These are phyloP conservation scores for Streblospio benedicti DNA, from an alignment of 1,140 invertebrate genomes.

Conservation along the genomic window DNA sequence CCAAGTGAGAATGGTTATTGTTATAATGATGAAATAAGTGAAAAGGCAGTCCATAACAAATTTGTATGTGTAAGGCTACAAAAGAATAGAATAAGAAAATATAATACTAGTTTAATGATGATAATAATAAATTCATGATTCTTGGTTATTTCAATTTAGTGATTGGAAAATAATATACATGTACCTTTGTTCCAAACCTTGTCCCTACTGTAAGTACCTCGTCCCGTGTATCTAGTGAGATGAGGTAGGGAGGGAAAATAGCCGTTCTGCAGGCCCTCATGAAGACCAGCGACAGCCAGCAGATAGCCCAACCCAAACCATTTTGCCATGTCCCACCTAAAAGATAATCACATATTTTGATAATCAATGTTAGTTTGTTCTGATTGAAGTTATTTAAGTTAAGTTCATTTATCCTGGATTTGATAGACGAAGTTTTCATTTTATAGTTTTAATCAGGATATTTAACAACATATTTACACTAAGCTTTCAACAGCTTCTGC, in stretches of 20 bases:
- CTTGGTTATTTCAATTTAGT: neutral
- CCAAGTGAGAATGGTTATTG: conserved; percentile 6
- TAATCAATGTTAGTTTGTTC: too few species aligned
- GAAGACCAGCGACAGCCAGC: neutral
- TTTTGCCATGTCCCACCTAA: too few species aligned
- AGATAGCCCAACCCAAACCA: neutral
- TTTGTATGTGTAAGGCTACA: neutral
- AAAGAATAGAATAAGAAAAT: neutral
- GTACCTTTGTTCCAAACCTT: conserved; percentile 3
- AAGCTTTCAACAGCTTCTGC: too few species aligned
- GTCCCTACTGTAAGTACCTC: neutral
- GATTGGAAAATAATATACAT: neutral
- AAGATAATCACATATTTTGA: too few species aligned
- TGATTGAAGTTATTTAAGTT: too few species aligned
- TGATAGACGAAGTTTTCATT: too few species aligned
- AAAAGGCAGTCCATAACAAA: neutral
- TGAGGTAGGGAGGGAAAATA: conserved; percentile 10
- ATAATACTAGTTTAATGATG: neutral
- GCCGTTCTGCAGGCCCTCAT: neutral
- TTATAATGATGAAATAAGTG: conserved; percentile 5
- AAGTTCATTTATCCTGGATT: too few species aligned
- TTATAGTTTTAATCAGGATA: too few species aligned
- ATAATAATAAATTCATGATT: neutral
- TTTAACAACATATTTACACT: too few species aligned
- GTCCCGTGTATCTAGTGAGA: neutral